phyloP scores from a whole-genome alignment of 2,888 invertebrate species.

The Pammene aurita region DNA sequence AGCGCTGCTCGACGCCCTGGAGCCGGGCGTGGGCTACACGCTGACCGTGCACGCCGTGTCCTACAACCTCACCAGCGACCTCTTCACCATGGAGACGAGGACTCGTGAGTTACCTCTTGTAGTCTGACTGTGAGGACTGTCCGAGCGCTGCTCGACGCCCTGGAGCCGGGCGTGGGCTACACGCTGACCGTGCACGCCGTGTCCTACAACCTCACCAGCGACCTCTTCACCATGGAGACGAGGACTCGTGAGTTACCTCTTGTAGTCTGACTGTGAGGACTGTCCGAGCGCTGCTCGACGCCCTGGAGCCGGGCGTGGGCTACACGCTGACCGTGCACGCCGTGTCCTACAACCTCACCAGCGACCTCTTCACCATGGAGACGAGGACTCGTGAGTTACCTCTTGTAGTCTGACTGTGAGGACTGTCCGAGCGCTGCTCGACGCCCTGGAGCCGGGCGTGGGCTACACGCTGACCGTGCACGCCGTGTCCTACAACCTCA shows the following conservation, averaged over 20 bases:
- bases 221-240: conserved; percentile 78
- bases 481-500: conserved; percentile 86
- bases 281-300: conserved; percentile 86
- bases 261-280: conserved; percentile 66
- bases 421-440: conserved; percentile 85
- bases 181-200: conserved; percentile 86
- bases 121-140: conserved; percentile 74
- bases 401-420: conserved; percentile 57
- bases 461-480: conserved; percentile 89
- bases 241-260: conserved; percentile 10
- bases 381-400: conserved; percentile 18
- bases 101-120: conserved; percentile 6
- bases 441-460: conserved; percentile 89
- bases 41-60: conserved; percentile 87
- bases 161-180: conserved; percentile 91
- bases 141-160: conserved; percentile 86
- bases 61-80: conserved; percentile 87
- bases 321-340: conserved; percentile 89
- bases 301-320: conserved; percentile 90
- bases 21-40: conserved; percentile 90
- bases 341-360: conserved; percentile 86
- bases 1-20: conserved; percentile 87
- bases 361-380: conserved; percentile 83
- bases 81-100: conserved; percentile 71
- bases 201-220: conserved; percentile 88